Evolutionary conservation across 1,140 invertebrate genomes (phyloP).

Genomic region (Argopecten irradians): DNA sequence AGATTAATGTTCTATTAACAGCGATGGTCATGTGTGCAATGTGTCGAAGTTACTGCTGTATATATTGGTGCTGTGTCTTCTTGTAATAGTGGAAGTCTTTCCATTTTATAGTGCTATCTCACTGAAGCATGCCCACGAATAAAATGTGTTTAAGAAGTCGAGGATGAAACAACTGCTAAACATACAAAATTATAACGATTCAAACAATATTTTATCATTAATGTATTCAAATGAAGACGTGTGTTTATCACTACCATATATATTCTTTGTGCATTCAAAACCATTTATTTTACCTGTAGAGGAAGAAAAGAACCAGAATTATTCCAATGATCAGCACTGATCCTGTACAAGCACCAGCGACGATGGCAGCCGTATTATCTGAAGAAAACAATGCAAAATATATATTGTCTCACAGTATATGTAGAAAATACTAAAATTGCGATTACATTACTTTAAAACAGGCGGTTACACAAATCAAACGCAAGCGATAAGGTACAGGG

Average conservation of each 20-base stretch:
- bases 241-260: no score
- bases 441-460: not conserved
- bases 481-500: not conserved
- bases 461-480: not conserved
- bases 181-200: not conserved
- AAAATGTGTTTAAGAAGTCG: not conserved
- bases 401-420: not conserved
- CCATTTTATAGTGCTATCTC: no score
- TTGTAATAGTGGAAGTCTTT: no score
- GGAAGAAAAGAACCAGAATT: not conserved
- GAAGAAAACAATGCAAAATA: not conserved
- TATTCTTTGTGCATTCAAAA: no score
- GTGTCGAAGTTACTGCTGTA: no score
- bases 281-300: no score
- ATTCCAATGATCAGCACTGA: not conserved
- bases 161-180: not conserved
- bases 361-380: constrained; percentile 14
- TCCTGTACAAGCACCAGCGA: constrained; percentile 22
- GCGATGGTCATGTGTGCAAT: no score
- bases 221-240: no score
- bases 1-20: no score
- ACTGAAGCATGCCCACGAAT: not conserved
- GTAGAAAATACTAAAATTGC: not conserved
- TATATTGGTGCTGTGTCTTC: no score
- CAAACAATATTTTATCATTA: not conserved